Base-by-base conservation (phyloP, 2,888 invertebrate species). In the Ashinkailepas kermadecensis region DNA sequence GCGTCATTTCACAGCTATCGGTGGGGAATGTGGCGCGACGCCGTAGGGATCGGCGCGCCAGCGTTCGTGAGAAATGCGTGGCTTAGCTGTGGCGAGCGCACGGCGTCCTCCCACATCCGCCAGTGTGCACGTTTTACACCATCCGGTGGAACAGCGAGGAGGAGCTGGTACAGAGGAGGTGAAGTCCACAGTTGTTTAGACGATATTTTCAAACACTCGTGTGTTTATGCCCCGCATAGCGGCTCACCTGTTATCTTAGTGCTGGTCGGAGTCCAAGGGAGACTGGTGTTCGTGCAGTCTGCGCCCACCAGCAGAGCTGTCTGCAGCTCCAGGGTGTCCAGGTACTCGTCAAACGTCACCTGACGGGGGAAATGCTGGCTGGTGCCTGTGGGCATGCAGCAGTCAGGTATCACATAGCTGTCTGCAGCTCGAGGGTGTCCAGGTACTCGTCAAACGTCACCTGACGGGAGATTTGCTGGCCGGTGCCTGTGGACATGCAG, bases 371-470 rank as follows among this genome's bases (percentile, higher is more conserved):
- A 39, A 78, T 81, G 81, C 39, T 39, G 39, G 7, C 81, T 78
- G 59, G 12, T 64, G 13, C 82, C 81, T 81, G 80, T 25, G 59
- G 79, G 62, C 18, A 21, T n/a, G n/a, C n/a, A n/a, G n/a, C n/a
- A n/a, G n/a, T n/a, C n/a, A n/a, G n/a, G n/a, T n/a, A n/a, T n/a
- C n/a, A n/a, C 39, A 81, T 64, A 78, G 74, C 78, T 13, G 83
- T 54, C 62, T 8, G 18, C 23, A 81, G 65, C 70, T 80, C 81
- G 58, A 83, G 82, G 7, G 82, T 23, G 58, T 81, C 78, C 64
- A 83, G 25, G 81, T 82, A 82, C 59, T 82, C 82, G n/a, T 67
- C 23, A 39, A 83, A 65, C 64, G 82, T 58, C 59, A 82, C 80
- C 58, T 81, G 82, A 23, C 70, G 67, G 11, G 64, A 3, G 23